These are phyloP conservation scores for Crypturellus tataupa DNA, from an alignment of 2,797 vertebrate genomes.

Conservation along the genomic window DNA sequence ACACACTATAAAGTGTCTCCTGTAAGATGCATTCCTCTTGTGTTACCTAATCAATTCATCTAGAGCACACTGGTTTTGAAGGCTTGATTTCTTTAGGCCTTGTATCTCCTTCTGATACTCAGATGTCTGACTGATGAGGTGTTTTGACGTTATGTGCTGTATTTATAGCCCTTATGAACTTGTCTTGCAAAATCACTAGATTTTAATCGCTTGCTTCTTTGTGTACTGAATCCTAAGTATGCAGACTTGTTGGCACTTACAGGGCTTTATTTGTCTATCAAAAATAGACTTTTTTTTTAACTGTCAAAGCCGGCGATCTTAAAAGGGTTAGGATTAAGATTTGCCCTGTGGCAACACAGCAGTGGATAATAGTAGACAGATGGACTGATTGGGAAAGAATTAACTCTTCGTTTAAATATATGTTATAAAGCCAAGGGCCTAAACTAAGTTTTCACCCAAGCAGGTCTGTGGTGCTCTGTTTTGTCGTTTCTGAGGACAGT, in stretches of 20 bases:
- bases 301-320: neutral
- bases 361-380: neutral
- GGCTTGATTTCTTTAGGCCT: neutral
- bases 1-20: neutral
- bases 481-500: neutral
- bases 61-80: conserved; percentile 1
- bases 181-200: conserved; percentile 59
- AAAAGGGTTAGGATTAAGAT: conserved; percentile 4
- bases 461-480: neutral
- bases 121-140: conserved; percentile 40
- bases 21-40: neutral
- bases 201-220: conserved; percentile 18
- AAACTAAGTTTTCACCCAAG: neutral
- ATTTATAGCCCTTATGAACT: conserved; percentile 46
- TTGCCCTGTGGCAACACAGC: neutral
- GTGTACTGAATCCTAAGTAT: conserved; percentile 50
- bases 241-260: conserved; percentile 38
- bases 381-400: neutral
- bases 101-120: conserved; percentile 30
- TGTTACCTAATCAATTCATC: conserved; percentile 41
- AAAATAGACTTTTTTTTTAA: neutral
- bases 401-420: neutral
- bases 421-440: neutral
- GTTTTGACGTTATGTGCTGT: conserved; percentile 21
- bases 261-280: conserved; percentile 43